Evolutionary conservation across 2,888 invertebrate genomes (phyloP).

Genomic region (Plagodis pulveraria): DNA sequence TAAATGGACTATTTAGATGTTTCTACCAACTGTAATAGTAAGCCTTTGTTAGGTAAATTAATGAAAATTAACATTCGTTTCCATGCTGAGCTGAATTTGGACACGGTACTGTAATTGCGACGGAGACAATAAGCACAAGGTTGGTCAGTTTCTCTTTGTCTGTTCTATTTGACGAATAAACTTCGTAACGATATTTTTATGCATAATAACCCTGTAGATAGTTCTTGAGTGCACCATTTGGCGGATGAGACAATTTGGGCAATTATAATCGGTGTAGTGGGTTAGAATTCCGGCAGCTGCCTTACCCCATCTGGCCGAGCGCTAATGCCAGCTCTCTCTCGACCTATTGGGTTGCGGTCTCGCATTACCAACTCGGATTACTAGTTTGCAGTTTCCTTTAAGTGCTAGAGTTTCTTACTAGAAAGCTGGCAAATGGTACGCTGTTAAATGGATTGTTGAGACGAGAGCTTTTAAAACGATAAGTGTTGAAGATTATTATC

Average conservation of each 20-base stretch:
- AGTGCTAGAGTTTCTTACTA: conserved; percentile 61
- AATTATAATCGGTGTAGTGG: conserved; percentile 79
- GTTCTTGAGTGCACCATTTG: conserved; percentile 63
- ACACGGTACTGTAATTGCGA: conserved; percentile 43
- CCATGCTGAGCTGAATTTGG: conserved; percentile 41
- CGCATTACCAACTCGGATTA: conserved; percentile 63
- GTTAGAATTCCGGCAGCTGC: conserved; percentile 75
- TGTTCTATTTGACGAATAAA: conserved; percentile 12
- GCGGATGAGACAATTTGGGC: conserved; percentile 65
- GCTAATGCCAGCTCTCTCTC: conserved; percentile 43
- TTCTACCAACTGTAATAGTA: conserved; percentile 65
- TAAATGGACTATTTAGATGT: conserved; percentile 79
- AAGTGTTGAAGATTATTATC: conserved; percentile 38
- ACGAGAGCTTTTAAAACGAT: conserved; percentile 32
- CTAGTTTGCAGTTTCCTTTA: conserved; percentile 61
- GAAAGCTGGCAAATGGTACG: conserved; percentile 36
- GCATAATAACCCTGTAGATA: conserved; percentile 12
- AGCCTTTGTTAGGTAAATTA: conserved; percentile 74
- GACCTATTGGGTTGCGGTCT: conserved; percentile 67
- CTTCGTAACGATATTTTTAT: conserved; percentile 19
- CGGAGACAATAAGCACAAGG: conserved; percentile 38
- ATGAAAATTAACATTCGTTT: conserved; percentile 63
- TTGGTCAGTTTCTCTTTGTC: conserved; percentile 30
- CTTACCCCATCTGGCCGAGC: conserved; percentile 67
- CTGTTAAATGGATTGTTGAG: conserved; percentile 21